Conservation (phyloP, 2,797 vertebrate species). For the Iguana delicatissima region DNA sequence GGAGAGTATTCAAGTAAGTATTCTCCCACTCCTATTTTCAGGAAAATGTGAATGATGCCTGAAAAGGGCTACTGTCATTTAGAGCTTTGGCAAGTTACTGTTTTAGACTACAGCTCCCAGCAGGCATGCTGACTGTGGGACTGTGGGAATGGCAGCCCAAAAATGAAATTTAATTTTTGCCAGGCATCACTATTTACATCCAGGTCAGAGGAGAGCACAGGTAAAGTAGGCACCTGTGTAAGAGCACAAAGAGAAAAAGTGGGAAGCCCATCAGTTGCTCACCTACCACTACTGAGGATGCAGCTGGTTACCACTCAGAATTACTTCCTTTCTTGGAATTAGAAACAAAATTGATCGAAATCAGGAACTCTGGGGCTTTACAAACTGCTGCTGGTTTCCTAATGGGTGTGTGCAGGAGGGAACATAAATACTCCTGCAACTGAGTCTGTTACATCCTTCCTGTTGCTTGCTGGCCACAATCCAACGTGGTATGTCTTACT, state of each 20-base stretch:
- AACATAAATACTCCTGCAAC: no score
- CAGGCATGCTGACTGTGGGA: no score
- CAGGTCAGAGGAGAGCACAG: neutral
- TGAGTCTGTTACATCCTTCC: neutral
- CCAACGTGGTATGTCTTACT: neutral
- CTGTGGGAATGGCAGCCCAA: no score
- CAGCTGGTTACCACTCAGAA: neutral
- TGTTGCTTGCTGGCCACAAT: neutral
- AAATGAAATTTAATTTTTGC: neutral
- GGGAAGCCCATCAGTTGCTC: neutral
- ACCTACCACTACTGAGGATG: no score
- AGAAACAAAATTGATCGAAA: neutral
- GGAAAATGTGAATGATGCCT: no score
- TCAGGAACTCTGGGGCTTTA: neutral
- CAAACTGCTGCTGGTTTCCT: neutral
- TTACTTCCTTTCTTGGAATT: neutral
- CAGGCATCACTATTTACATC: neutral
- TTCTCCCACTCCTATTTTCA: no score
- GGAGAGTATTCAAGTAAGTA: no score
- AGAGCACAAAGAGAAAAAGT: neutral
- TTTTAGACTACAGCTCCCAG: no score
- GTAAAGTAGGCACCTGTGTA: neutral
- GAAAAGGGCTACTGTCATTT: no score
- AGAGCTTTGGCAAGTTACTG: no score
- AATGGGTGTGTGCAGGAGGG: neutral